These are phyloP conservation scores for Carpatolechia fugitivella DNA, from an alignment of 2,888 invertebrate species.

Conservation along the genomic window DNA sequence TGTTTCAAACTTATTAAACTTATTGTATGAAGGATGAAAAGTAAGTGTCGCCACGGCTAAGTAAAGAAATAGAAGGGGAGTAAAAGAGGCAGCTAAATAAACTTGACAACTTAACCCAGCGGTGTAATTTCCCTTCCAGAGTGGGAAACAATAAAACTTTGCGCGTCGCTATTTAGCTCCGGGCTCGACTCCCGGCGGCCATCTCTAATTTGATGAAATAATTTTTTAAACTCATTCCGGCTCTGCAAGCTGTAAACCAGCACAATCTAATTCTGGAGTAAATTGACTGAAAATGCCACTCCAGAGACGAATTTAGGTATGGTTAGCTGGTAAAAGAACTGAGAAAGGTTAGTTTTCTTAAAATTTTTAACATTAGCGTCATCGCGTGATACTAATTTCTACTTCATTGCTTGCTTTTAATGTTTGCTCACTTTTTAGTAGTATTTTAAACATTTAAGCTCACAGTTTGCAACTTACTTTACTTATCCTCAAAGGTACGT, in stretches of 20 bases:
- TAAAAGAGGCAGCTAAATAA: not conserved
- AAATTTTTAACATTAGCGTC: no score
- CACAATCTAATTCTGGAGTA: not conserved
- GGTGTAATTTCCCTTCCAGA: not conserved
- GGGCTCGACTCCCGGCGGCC: not conserved
- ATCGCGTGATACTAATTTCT: no score
- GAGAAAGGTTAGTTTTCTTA: no score
- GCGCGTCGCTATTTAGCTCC: not conserved
- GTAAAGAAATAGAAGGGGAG: not conserved
- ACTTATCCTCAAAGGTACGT: no score
- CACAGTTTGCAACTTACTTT: no score
- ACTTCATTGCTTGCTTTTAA: no score
- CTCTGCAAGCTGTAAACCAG: not conserved
- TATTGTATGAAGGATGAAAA: no score
- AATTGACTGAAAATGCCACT: not conserved
- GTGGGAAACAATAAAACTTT: conserved; percentile 5
- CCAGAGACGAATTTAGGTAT: not conserved
- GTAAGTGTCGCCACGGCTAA: not conserved
- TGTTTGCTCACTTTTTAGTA: no score
- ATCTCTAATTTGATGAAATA: not conserved
- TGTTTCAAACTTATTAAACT: no score
- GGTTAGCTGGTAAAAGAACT: no score
- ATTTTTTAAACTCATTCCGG: not conserved
- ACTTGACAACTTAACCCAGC: not conserved
- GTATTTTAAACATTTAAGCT: no score